These are phyloP conservation scores for Polyodon spathula DNA, from an alignment of 2,113 vertebrate genomes.

Conservation along the genomic window DNA sequence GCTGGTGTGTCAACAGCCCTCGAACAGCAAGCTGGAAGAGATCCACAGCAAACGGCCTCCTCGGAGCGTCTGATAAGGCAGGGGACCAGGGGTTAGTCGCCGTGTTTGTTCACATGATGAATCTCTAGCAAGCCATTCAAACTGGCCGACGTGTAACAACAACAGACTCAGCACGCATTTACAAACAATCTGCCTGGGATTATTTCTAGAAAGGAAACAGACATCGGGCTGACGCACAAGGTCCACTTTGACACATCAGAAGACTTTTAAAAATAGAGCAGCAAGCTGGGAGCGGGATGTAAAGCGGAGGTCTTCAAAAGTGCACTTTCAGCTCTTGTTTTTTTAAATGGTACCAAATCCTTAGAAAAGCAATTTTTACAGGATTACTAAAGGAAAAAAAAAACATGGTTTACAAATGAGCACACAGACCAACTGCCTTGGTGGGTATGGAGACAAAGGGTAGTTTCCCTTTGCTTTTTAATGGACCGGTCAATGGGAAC, in stretches of 20 bases:
- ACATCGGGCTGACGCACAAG: conserved; percentile 69
- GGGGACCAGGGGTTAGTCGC: background rate
- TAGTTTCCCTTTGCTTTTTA: conserved; percentile 24
- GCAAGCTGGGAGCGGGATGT: background rate
- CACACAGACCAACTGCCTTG: no score
- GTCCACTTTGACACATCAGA: conserved; percentile 45
- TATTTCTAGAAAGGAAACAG: conserved; percentile 80
- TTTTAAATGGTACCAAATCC: background rate
- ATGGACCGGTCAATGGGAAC: conserved; percentile 8
- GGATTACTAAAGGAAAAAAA: no score
- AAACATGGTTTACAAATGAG: no score
- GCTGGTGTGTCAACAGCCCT: no score
- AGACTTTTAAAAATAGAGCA: conserved; percentile 65
- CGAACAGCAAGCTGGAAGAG: background rate
- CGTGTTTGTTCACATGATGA: conserved; percentile 57
- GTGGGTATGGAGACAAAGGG: conserved; percentile 2
- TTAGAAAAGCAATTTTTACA: background rate
- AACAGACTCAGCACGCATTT: conserved; percentile 57
- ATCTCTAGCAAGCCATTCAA: conserved; percentile 50
- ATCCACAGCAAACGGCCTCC: background rate
- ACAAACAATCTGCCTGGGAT: conserved; percentile 76
- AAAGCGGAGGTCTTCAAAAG: background rate
- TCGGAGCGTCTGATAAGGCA: background rate
- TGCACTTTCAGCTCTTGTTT: background rate
- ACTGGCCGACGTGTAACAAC: conserved; percentile 63